These are phyloP conservation scores for Engystomops pustulosus DNA, from an alignment of 2,113 vertebrate genomes.

Conservation along the genomic window DNA sequence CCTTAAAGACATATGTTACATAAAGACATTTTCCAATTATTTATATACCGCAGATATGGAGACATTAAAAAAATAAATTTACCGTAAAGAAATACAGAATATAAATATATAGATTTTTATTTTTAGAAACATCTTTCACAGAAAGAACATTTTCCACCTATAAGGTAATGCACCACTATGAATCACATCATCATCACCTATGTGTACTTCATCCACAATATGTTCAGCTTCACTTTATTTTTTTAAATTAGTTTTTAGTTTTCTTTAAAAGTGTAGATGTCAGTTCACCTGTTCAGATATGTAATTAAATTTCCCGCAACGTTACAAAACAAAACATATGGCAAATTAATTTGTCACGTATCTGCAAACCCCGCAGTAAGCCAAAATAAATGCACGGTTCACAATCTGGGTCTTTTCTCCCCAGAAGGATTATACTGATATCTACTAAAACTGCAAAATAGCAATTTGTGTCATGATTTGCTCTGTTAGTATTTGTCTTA, in stretches of 20 bases:
- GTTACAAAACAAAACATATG: neutral
- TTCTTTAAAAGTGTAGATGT: neutral
- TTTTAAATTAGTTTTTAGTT: neutral
- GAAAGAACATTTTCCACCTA: conserved; percentile 50
- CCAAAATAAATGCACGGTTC: neutral
- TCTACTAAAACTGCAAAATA: neutral
- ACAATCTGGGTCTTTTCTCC: neutral
- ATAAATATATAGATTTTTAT: conserved; percentile 7
- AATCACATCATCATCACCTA: neutral
- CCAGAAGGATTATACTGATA: neutral
- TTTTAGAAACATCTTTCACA: conserved; percentile 39
- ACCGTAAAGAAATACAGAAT: neutral
- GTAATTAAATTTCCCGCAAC: conserved; percentile 13
- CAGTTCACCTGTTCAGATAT: neutral
- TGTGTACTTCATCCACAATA: neutral
- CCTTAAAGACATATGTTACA: too few species aligned
- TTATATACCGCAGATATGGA: neutral
- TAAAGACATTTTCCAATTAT: conserved; percentile 17
- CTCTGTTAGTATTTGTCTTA: too few species aligned
- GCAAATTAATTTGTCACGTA: neutral
- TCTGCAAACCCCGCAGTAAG: neutral
- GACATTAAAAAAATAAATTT: neutral
- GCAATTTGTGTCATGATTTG: neutral
- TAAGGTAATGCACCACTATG: neutral
- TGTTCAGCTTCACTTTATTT: neutral